Evolutionary conservation across 2,113 vertebrate species (phyloP).

Genomic region (Ciconia maguari): DNA sequence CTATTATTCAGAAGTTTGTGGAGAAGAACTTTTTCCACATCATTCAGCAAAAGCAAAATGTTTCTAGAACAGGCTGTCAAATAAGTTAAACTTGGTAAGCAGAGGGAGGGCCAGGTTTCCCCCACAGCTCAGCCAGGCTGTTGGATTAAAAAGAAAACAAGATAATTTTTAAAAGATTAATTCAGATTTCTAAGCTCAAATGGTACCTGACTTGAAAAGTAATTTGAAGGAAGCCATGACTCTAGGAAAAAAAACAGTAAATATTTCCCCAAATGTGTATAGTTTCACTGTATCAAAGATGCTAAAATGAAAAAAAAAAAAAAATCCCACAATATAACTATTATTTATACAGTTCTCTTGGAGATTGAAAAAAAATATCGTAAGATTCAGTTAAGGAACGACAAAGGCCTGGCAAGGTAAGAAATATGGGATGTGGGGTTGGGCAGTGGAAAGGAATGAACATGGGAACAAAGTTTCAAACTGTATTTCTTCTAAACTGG

Average conservation of each 20-base stretch:
- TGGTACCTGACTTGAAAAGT: not conserved
- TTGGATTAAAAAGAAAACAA: not conserved
- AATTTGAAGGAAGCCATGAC: not conserved
- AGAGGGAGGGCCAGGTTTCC: not conserved
- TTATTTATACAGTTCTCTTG: not conserved
- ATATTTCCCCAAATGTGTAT: not conserved
- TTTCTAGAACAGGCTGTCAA: not conserved
- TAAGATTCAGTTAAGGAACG: not conserved
- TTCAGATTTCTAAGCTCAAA: not conserved
- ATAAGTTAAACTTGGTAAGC: not conserved
- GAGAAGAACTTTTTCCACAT: not conserved
- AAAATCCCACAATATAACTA: not conserved
- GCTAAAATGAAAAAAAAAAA: not conserved
- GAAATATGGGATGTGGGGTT: accelerated
- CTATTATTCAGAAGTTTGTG: not conserved
- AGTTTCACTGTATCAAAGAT: not conserved
- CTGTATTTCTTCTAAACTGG: not conserved
- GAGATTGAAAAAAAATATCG: not conserved
- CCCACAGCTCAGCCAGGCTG: not conserved
- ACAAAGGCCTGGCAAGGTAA: not conserved
- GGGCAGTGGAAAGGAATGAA: not conserved
- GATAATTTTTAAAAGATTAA: accelerated
- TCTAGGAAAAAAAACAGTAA: not conserved
- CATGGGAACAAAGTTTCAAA: not conserved
- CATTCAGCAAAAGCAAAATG: not conserved